Base-by-base conservation (phyloP, 1,140 invertebrate genomes). In the Akabosia matsudoensis region DNA sequence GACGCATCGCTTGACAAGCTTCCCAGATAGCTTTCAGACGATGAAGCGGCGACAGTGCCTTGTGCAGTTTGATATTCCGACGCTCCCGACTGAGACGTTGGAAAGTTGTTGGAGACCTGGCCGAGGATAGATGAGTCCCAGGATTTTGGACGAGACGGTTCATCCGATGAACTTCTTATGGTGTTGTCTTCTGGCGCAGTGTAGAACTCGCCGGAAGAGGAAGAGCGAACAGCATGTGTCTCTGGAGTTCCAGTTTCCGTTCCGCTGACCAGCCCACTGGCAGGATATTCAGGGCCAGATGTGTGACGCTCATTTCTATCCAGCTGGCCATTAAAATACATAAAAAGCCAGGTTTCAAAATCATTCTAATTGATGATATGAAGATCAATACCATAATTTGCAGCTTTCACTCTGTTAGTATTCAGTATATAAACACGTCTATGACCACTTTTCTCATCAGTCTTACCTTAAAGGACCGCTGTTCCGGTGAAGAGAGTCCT, bases 31-130 rank as follows among this genome's bases (percentile, higher is more conserved):
- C 74, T 76, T 56, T 80, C 79, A 16, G 79, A 74, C 0, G 79
- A 80, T 14, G 79, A 78, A 10, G 31, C 76, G 14, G 73, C 78
- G 1, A 74, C 79, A 1, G 76, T 76, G 70, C 74, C 92, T 51
- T 91, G 83, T 26, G 94, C 94, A 7, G 93, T 95, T 83, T 96
- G 93, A 84, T 96, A 97, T 82, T 97, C 95, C 1, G 93, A 94
- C 1, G 90, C 89, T 80, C 91, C 84, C 3, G 74, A 74, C 13
- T 67, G 70, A 0, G 73, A 70, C 0, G 76, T 64, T 0, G 75
- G 52, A 28, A 75, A 75, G 70, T 76, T 78, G 26, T 75, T 76
- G 14, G 79, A 80, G 3, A 80, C 79, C 67, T 80, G 74, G 13
- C 76, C 79, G 7, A 80, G 79, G 30, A 80, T 54, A 1, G 79